phyloP scores from a whole-genome alignment of 2,888 invertebrate species.

The Schizotus pectinicornis region DNA sequence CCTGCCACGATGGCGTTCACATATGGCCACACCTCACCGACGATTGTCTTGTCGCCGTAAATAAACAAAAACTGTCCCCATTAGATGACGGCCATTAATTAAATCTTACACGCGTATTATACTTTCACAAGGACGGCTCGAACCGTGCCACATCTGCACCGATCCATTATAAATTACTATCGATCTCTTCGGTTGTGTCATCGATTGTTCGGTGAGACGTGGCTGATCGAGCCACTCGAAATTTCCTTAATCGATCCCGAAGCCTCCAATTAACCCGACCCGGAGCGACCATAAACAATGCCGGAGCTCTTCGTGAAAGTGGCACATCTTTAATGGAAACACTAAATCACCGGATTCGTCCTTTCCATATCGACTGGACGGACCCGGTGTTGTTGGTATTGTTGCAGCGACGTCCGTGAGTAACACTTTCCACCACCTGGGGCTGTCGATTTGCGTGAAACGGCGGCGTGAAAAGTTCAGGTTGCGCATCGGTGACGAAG shows the following conservation, averaged over 20 bases:
- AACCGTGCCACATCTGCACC: conserved; percentile 30
- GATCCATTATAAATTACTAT: conserved; percentile 35
- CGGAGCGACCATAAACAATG: conserved; percentile 23
- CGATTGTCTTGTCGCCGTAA: conserved; percentile 45
- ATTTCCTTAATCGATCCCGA: too few relatives aligned
- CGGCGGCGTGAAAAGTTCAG: too few relatives aligned
- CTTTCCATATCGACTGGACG: conserved; percentile 10
- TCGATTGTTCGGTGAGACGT: conserved; percentile 1
- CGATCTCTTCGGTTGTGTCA: conserved; percentile 26
- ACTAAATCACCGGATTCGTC: conserved; percentile 16
- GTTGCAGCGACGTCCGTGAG: background rate
- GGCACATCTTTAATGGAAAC: conserved; percentile 29
- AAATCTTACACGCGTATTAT: conserved; percentile 40
- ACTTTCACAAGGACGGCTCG: conserved; percentile 43
- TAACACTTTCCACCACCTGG: too few relatives aligned
- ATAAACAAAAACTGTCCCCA: conserved; percentile 49
- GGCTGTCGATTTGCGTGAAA: too few relatives aligned
- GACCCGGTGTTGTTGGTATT: background rate
- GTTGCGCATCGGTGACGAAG: background rate
- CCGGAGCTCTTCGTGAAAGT: conserved; percentile 29
- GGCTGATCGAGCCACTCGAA: too few relatives aligned
- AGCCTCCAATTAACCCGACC: background rate
- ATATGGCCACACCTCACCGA: conserved; percentile 41
- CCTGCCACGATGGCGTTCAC: conserved; percentile 33
- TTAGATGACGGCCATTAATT: conserved; percentile 46